These are phyloP conservation scores for Lissocephala sabroskyi DNA, from an alignment of 2,888 invertebrate genomes.

Conservation along the genomic window DNA sequence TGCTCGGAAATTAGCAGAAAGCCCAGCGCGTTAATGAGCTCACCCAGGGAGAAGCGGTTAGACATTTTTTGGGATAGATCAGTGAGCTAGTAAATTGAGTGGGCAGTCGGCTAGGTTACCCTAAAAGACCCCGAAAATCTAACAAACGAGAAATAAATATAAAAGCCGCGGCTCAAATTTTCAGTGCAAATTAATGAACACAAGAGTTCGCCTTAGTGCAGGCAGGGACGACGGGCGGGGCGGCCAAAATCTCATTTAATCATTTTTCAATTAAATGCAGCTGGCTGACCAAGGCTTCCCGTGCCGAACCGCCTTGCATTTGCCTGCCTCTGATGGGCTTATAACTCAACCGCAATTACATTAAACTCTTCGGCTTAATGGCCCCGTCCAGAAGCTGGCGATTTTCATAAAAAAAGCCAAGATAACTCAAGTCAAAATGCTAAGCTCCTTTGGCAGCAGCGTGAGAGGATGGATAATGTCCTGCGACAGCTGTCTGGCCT, in stretches of 20 bases:
- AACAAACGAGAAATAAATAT: constrained; percentile 40
- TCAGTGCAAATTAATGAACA: constrained; percentile 65
- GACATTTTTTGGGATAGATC: too few relatives aligned
- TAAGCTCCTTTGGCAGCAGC: background rate
- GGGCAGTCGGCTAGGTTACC: too few relatives aligned
- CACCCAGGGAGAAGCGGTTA: constrained; percentile 13
- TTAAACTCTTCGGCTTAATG: constrained; percentile 28
- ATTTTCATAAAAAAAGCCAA: background rate
- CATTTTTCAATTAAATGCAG: constrained; percentile 65
- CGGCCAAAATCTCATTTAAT: constrained; percentile 53
- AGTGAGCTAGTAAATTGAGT: too few relatives aligned
- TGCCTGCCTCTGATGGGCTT: constrained; percentile 6
- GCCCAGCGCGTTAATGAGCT: constrained; percentile 52
- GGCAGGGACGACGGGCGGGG: constrained; percentile 6
- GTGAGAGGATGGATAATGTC: constrained; percentile 7
- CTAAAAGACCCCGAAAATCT: too few relatives aligned
- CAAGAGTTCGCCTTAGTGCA: constrained; percentile 12
- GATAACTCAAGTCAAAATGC: background rate
- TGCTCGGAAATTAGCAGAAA: constrained; percentile 49
- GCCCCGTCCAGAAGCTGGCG: background rate
- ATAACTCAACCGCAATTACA: constrained; percentile 58
- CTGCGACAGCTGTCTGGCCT: constrained; percentile 30
- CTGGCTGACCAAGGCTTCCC: constrained; percentile 31
- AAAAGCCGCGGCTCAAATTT: constrained; percentile 17
- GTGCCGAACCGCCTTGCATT: background rate